Base-by-base conservation (phyloP, 2,797 vertebrate species). In the Sebastes aleutianus region DNA sequence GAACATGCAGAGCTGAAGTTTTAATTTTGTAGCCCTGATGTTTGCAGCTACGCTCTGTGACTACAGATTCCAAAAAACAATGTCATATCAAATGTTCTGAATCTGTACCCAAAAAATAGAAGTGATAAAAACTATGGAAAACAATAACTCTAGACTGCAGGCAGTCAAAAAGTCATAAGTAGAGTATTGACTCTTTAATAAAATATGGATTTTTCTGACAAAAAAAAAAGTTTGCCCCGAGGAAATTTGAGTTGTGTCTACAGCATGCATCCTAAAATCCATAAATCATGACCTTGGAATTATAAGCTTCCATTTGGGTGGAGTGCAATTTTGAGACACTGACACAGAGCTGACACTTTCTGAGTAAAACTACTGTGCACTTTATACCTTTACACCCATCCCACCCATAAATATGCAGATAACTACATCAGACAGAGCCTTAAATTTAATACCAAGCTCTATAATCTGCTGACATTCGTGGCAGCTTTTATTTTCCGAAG, bases 231-330 rank as follows among this genome's bases (percentile, higher is more conserved):
- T 85, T 82, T 71, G 36, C 81, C 84, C 61, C 12, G 5, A 85
- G 88, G 62, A 76, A 76, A 74, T 78, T 66, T 66, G 56, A 81
- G 56, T 76, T 72, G 78, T 73, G 57, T 83, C 80, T 64, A 50
- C 36, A 74, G 32, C 4, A 16, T 69, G 65, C 73, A 83, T 69
- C 61, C 65, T 27, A 58, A 88, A 82, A 87, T 85, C 83, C 43
- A 90, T 88, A 88, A 85, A 87, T 78, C 79, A 76, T 68, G 78
- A 84, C 80, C 79, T 85, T 80, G 66, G 70, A 78, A 66, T 87
- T 78, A 57, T 58, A 53, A 69, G 26, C 63, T 27, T 87, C 63
- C 56, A 59, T 76, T 53, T 56, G 31, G 31, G 64, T 13, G 56
- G n/a, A 53, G 61, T 36, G 24, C 70, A 57, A 66, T 47, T 76